A percentile compares a stretch with the other conserved stretches of the same genome.
phyloP scores from a whole-genome alignment of 2,797 vertebrate genomes.

The Dipus sagitta region DNA sequence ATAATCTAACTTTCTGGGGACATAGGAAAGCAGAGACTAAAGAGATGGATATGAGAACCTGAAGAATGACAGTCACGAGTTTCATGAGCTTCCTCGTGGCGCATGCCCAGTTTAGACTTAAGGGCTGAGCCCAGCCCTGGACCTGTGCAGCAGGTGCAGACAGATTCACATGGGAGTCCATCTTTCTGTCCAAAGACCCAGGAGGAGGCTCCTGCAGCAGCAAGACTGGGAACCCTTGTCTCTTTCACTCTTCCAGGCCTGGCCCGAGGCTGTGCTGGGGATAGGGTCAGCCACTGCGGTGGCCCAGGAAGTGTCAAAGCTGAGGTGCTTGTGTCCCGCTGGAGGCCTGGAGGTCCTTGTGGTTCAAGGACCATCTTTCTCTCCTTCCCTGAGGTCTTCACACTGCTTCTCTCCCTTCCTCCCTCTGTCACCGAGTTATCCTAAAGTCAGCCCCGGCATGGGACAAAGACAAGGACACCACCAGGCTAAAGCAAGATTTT shows the following conservation, averaged over 20 bases:
- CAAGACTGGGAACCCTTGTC: background rate
- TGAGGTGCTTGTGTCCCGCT: background rate
- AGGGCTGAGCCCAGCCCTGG: background rate
- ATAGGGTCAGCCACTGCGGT: background rate
- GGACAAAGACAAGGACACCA: too few relatives aligned
- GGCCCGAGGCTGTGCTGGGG: background rate
- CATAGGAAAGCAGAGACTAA: background rate
- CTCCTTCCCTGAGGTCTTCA: background rate
- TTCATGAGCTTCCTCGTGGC: rapidly evolving
- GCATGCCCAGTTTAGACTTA: background rate
- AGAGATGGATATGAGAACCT: background rate
- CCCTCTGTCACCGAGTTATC: too few relatives aligned
- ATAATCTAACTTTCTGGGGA: too few relatives aligned
- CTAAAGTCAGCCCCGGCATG: too few relatives aligned
- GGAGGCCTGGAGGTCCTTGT: background rate
- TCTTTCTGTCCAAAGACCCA: background rate
- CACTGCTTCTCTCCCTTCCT: too few relatives aligned
- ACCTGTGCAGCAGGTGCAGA: background rate
- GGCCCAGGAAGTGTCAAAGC: background rate
- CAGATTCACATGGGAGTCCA: background rate
- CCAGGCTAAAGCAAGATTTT: background rate
- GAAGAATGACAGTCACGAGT: background rate
- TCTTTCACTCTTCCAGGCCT: background rate
- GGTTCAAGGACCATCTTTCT: background rate
- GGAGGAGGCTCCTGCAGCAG: background rate